Evolutionary conservation across 1,140 invertebrate genomes (phyloP).

Genomic region (Vanessa tameamea): DNA sequence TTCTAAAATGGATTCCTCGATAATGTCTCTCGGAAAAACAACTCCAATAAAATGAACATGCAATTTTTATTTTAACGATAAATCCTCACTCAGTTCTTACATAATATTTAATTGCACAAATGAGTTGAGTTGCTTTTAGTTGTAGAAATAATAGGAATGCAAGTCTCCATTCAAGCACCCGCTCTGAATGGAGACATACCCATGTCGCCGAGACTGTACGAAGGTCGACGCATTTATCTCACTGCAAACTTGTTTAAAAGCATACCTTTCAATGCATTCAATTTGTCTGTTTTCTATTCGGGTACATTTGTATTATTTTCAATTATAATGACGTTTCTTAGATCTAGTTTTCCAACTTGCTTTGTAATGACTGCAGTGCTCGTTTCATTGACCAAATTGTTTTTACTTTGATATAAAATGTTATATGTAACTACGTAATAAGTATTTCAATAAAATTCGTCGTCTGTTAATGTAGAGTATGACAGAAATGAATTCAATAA

Average conservation of each 20-base stretch:
- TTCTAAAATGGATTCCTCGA: neutral
- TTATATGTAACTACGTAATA: neutral
- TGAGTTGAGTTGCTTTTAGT: conserved; percentile 16
- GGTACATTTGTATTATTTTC: conserved; percentile 7
- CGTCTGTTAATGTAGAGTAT: neutral
- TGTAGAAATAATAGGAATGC: conserved; percentile 9
- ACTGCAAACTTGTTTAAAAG: conserved; percentile 11
- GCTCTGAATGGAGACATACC: too few species aligned
- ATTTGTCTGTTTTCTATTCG: conserved; percentile 9
- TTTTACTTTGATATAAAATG: neutral
- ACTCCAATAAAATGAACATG: conserved; percentile 11
- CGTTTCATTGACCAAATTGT: conserved; percentile 22
- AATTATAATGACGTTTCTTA: conserved; percentile 12
- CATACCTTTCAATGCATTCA: conserved; percentile 13
- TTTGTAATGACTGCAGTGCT: conserved; percentile 1
- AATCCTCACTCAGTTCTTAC: conserved; percentile 1
- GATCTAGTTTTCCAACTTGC: neutral
- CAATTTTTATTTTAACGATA: conserved; percentile 20
- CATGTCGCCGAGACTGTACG: conserved; percentile 1
- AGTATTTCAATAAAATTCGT: neutral
- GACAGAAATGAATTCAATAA: neutral
- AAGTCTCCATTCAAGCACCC: conserved; percentile 17
- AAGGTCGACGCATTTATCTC: conserved; percentile 1
- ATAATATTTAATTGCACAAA: conserved; percentile 31
- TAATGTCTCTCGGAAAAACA: conserved; percentile 7